Conservation (phyloP, 2,113 vertebrate species). For the Bufo bufo region DNA sequence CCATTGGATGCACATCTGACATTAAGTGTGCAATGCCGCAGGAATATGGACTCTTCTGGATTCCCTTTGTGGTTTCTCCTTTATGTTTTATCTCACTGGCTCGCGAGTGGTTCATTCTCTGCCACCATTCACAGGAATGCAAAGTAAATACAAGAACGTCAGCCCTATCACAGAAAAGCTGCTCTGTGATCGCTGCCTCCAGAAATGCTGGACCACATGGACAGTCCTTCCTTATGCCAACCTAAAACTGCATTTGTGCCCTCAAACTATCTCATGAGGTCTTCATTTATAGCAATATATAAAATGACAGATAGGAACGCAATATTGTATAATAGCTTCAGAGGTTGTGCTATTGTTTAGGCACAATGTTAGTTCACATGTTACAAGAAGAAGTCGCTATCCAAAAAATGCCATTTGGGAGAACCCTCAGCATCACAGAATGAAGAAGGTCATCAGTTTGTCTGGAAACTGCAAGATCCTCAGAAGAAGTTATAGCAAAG, state of each 20-base stretch:
- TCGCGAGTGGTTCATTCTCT: neutral
- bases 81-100: neutral
- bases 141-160: neutral
- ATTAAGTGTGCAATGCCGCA: neutral
- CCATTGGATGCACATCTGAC: conserved; percentile 3
- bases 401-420: too few species aligned
- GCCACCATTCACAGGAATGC: neutral
- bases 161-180: neutral
- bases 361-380: neutral
- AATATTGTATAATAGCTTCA: neutral
- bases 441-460: neutral
- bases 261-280: neutral
- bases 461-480: too few species aligned
- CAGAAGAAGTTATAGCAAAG: too few species aligned
- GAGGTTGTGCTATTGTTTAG: neutral
- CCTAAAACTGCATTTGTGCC: neutral
- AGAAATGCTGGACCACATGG: too few species aligned
- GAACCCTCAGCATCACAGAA: neutral
- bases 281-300: neutral
- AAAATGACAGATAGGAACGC: neutral
- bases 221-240: too few species aligned
- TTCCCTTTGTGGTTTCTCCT: conserved; percentile 8
- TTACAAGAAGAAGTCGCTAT: neutral
- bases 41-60: conserved; percentile 18
- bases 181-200: neutral